Conservation (phyloP, 2,888 invertebrate genomes). For the Psococerastis gibbosa region DNA sequence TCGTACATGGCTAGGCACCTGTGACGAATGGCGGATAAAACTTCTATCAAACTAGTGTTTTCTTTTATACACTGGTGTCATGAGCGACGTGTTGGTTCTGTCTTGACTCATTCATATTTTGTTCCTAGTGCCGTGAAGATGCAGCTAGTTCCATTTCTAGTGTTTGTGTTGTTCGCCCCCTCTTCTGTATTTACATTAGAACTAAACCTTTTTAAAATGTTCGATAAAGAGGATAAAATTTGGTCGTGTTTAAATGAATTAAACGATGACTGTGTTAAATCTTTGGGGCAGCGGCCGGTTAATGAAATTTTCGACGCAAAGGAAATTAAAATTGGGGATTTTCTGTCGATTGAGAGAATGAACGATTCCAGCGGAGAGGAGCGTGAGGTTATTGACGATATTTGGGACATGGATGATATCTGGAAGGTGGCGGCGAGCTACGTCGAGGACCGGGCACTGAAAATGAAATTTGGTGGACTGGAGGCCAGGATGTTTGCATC, state of each 20-base stretch:
- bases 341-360: not conserved
- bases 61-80: not conserved
- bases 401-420: not conserved
- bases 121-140: too few species aligned
- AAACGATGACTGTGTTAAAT: not conserved
- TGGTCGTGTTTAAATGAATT: not conserved
- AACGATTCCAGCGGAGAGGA: not conserved
- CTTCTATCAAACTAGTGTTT: not conserved
- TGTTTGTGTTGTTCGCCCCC: too few species aligned
- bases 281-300: not conserved
- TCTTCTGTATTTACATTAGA: too few species aligned
- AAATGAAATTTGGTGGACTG: constrained; percentile 1
- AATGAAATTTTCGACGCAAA: not conserved
- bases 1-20: not conserved
- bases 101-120: too few species aligned
- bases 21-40: not conserved
- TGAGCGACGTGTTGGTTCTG: not conserved
- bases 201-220: not conserved
- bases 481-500: not conserved
- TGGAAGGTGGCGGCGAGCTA: not conserved
- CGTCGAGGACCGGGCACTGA: constrained; percentile 1
- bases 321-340: not conserved
- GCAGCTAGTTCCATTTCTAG: too few species aligned
- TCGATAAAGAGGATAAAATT: not conserved
- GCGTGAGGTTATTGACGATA: not conserved